Evolutionary conservation across 2,113 vertebrate species (phyloP), one percentile per base, ranked within the genome.

Genomic region (Pollachius pollachius): DNA sequence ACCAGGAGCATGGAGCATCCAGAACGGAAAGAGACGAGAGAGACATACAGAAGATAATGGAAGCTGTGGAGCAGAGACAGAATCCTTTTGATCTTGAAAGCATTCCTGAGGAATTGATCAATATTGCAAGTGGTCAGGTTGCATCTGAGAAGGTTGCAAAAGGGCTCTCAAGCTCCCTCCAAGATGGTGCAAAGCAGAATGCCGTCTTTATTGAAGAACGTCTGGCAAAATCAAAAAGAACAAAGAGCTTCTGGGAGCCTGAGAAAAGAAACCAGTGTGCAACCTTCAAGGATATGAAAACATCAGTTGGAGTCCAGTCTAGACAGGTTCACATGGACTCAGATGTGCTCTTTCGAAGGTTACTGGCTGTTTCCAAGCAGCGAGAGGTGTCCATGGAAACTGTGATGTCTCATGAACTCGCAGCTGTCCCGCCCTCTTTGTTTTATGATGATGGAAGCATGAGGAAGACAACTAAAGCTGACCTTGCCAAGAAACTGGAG

Each of bases 141-240:
- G 67, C 73, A 57, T 69, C 73, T 59, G 62, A 70, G 18, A 70
- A 75, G 25, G 73, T 75, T 41, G 27, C 59, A 62, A 76, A 69
- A 76, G 64, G 34, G 1, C n/a, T 76, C 9, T 71, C 68, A 63
- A 59, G 62, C 30, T 75, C 65, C 30, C 73, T 75, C 12, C 18
- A 75, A 75, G 54, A 74, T 69, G 72, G 48, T 18, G n/a, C 15
- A 19, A 25, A 73, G 5, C 71, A 73, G 19, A 65, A 41, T 5
- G 5, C 5, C 5, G 5, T 41, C 5, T 41, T 41, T 48, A 67
- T 73, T 25, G 41, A 73, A 18, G 18, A 73, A 21, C 34, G 57
- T 9, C 65, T 73, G 5, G 56, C 64, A 60, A 60, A 73, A 73
- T 17, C 37, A 25, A 73, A 2, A 34, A 69, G 17, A 70, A 70